Evolutionary conservation across 2,113 vertebrate genomes (phyloP).

Genomic region (Phalacrocorax brasilianus): DNA sequence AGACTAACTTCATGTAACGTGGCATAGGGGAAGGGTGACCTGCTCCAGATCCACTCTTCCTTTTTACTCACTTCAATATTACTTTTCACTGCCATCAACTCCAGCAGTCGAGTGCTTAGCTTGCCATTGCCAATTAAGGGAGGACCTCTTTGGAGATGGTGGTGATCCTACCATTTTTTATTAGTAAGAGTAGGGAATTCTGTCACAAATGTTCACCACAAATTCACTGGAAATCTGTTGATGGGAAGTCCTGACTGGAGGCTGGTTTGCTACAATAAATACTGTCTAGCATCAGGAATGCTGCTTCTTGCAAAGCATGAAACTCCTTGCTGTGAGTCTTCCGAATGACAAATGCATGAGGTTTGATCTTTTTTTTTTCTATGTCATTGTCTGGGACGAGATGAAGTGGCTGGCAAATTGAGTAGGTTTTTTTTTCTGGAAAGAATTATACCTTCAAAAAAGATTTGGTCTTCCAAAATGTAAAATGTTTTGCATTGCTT

Average conservation of each 20-base stretch:
- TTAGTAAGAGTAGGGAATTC: not conserved
- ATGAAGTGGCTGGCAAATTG: not conserved
- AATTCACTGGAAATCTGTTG: not conserved
- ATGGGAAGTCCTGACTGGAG: not conserved
- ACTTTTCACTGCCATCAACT: not conserved
- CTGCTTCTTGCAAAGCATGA: not conserved
- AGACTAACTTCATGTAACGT: not conserved
- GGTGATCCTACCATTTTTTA: not conserved
- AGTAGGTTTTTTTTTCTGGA: not conserved
- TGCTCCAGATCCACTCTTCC: not conserved
- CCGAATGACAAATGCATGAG: not conserved
- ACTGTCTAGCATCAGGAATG: not conserved
- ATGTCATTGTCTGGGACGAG: not conserved
- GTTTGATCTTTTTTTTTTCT: not conserved
- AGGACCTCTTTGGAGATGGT: not conserved
- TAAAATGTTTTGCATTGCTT: not conserved
- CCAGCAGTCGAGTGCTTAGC: not conserved
- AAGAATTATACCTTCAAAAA: not conserved
- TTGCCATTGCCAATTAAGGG: not conserved
- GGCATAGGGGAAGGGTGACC: not conserved
- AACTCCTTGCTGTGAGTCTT: not conserved
- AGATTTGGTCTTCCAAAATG: not conserved
- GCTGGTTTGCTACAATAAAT: not conserved
- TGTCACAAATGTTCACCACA: not conserved
- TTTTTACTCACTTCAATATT: not conserved